phyloP scores from a whole-genome alignment of 2,797 vertebrate genomes.

The Psittacula echo region DNA sequence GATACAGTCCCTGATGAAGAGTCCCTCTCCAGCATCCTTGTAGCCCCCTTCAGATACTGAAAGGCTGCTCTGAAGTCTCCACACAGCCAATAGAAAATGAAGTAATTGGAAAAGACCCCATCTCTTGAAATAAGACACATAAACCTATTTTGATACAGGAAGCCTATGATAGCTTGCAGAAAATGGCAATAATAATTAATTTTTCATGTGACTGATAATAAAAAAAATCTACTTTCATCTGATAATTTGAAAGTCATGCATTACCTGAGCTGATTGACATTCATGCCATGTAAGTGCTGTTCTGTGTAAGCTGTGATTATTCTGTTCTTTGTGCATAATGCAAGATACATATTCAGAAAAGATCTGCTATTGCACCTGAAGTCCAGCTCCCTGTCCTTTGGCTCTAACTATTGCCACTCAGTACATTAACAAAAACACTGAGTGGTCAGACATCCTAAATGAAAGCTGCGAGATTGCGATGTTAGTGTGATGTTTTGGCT shows the following conservation, averaged over 20 bases:
- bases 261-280: not conserved
- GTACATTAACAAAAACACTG: not conserved
- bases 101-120: not conserved
- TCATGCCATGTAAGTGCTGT: not conserved
- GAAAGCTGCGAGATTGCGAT: not conserved
- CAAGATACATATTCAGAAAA: accelerated
- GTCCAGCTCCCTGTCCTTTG: not conserved
- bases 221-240: not conserved
- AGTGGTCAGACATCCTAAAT: not conserved
- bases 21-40: not conserved
- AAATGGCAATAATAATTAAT: not conserved
- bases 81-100: not conserved
- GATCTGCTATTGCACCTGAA: not conserved
- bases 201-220: not conserved
- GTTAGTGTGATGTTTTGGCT: not conserved
- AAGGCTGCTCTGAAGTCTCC: not conserved
- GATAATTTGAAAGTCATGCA: not conserved
- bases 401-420: not conserved
- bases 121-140: not conserved
- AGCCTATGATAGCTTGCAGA: not conserved
- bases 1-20: not conserved
- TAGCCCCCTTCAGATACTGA: not conserved
- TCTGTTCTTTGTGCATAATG: not conserved
- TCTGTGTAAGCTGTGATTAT: not conserved
- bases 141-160: not conserved